Conservation (phyloP, 64 coral and sea anemone genomes). For the Actinia tenebrosa region DNA sequence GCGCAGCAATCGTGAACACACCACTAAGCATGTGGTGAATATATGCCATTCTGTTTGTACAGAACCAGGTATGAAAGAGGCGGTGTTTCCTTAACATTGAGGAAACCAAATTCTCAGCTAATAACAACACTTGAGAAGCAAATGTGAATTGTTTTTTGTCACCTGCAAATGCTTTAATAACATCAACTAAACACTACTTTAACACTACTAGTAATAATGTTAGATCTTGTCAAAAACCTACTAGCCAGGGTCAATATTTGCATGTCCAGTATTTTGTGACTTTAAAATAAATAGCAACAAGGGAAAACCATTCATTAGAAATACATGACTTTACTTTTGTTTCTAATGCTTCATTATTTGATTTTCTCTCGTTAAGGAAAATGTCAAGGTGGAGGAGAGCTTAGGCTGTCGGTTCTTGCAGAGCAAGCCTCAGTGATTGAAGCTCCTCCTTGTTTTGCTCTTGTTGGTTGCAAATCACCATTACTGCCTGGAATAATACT, state of each 20-base stretch:
- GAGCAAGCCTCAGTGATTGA: constrained; percentile 40
- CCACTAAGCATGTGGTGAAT: background rate
- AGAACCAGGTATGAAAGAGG: background rate
- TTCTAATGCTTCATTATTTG: background rate
- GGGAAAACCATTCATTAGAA: too few relatives aligned
- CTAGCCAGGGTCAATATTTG: too few relatives aligned
- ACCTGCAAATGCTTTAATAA: too few relatives aligned
- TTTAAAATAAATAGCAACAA: too few relatives aligned
- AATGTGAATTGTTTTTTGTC: too few relatives aligned
- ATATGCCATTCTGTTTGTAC: background rate
- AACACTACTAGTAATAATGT: too few relatives aligned
- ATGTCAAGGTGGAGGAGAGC: constrained; percentile 76
- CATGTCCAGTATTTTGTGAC: too few relatives aligned
- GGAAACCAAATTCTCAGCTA: too few relatives aligned
- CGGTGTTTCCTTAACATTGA: background rate
- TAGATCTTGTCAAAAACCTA: too few relatives aligned
- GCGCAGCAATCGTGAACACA: background rate
- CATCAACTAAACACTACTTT: too few relatives aligned
- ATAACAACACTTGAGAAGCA: too few relatives aligned
- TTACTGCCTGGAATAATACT: constrained; percentile 82
- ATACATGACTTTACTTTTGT: too few relatives aligned
- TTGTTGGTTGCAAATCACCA: constrained; percentile 94
- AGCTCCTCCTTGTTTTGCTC: constrained; percentile 64
- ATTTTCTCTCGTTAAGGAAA: constrained; percentile 40
- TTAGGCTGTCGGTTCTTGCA: constrained; percentile 47